Evolutionary conservation across 2,797 vertebrate genomes (phyloP).

Genomic region (Octomys mimax): DNA sequence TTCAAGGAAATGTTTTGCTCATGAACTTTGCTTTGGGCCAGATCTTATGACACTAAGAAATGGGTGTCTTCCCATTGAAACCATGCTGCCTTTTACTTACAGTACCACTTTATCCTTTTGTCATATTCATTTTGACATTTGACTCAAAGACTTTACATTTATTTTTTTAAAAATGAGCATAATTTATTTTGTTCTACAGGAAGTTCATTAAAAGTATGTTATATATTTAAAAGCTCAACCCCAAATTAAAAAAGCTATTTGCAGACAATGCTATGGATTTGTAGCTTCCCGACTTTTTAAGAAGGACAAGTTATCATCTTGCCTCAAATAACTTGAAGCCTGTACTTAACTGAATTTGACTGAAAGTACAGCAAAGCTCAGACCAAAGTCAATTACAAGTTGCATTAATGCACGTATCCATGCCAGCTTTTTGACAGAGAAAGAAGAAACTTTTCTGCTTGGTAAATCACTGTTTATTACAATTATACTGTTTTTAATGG

Average conservation of each 20-base stretch:
- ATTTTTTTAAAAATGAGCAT: neutral
- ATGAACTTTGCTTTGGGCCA: neutral
- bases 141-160: neutral
- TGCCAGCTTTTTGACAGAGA: neutral
- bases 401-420: neutral
- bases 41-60: neutral
- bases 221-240: neutral
- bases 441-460: neutral
- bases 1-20: neutral
- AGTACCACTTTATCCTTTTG: neutral
- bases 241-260: constrained; percentile 9
- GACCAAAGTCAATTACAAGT: neutral
- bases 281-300: neutral
- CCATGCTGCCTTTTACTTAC: neutral
- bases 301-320: neutral
- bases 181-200: neutral
- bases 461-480: neutral
- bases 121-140: neutral
- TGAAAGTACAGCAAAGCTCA: neutral
- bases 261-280: neutral
- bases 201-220: neutral
- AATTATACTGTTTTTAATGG: neutral
- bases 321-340: neutral
- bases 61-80: neutral
- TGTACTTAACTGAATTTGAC: neutral